phyloP scores from a whole-genome alignment of 2,888 invertebrate genomes.

The Tenthredo amoena region DNA sequence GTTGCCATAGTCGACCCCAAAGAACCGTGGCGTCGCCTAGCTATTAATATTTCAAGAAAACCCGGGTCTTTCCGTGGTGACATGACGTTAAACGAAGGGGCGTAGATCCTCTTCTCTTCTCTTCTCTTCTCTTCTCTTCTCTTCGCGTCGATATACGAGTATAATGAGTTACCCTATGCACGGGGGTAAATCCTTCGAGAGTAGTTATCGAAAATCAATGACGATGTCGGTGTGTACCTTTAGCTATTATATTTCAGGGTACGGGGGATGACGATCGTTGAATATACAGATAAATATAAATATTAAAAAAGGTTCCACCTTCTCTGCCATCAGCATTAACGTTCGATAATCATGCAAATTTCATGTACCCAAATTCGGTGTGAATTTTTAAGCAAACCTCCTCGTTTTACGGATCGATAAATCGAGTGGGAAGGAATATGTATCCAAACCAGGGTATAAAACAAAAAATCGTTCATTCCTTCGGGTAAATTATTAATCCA shows the following conservation, averaged over 20 bases:
- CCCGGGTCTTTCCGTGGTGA: not conserved
- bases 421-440: not conserved
- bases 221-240: not conserved
- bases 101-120: not conserved
- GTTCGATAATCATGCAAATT: not conserved
- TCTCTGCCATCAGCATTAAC: not conserved
- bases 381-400: not conserved
- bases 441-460: not conserved
- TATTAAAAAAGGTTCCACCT: not conserved
- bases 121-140: not conserved
- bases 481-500: not conserved
- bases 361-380: not conserved
- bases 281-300: slow-evolving; percentile 21
- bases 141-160: not conserved
- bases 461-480: not conserved
- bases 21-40: not conserved
- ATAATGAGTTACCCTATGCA: not conserved
- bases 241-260: not conserved
- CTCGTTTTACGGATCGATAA: not conserved
- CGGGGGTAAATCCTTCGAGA: not conserved
- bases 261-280: not conserved
- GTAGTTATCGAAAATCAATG: slow-evolving; percentile 31
- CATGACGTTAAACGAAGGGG: not conserved
- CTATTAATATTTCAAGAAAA: slow-evolving; percentile 29
- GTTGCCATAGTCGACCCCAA: not conserved